Percentiles rank a stretch among this genome's conserved stretches.
These are phyloP conservation scores for Aurelia coerulea DNA, from an alignment of 30 jellyfish, hydroid and myxozoan species.

Conservation along the genomic window DNA sequence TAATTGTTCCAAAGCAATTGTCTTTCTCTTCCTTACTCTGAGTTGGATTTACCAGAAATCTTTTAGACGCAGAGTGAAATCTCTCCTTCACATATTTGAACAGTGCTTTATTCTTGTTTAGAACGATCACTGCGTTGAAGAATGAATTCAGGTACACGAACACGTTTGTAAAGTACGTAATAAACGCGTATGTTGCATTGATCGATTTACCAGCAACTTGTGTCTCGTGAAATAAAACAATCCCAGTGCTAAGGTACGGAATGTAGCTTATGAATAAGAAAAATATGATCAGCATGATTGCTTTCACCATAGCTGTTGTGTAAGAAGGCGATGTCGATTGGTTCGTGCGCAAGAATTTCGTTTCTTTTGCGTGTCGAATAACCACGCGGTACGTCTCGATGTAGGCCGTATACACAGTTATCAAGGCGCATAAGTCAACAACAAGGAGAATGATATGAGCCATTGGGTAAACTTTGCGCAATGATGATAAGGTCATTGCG, in stretches of 20 bases:
- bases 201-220: conserved; percentile 18
- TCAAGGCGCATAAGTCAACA: conserved; percentile 40
- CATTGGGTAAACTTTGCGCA: neutral
- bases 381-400: conserved; percentile 67
- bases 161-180: conserved; percentile 22
- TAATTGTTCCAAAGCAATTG: conserved; percentile 15
- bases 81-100: conserved; percentile 28
- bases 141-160: conserved; percentile 67
- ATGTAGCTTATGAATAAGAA: conserved; percentile 62
- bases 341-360: conserved; percentile 39
- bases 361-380: conserved; percentile 39
- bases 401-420: conserved; percentile 53
- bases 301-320: conserved; percentile 63
- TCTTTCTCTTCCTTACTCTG: conserved; percentile 5
- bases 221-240: conserved; percentile 20
- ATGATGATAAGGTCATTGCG: conserved; percentile 22
- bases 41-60: conserved; percentile 1
- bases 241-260: conserved; percentile 55
- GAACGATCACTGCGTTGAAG: conserved; percentile 64
- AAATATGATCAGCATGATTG: conserved; percentile 57
- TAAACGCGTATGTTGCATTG: conserved; percentile 20
- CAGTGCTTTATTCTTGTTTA: conserved; percentile 45
- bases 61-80: conserved; percentile 5
- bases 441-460: conserved; percentile 30
- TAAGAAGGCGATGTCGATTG: conserved; percentile 32